phyloP scores from a whole-genome alignment of 2,797 vertebrate species.

The Phylloscopus collybita region DNA sequence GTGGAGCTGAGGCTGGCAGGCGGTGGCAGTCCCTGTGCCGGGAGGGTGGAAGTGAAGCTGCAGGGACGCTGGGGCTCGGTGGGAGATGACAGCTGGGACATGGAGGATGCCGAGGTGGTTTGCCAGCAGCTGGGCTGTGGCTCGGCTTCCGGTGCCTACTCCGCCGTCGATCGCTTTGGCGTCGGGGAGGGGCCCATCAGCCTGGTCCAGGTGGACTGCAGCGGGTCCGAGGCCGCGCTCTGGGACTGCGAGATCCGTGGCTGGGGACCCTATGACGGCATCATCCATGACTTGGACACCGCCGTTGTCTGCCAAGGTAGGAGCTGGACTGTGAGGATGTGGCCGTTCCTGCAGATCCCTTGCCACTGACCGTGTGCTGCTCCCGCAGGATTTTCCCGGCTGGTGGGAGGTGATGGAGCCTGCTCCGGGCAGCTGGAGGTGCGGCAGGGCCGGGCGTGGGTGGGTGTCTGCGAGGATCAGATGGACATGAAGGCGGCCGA shows the following conservation, averaged over 20 bases:
- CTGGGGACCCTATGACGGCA: not conserved
- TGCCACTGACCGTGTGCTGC: accelerated
- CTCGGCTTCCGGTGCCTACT: not conserved
- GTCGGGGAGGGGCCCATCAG: accelerated
- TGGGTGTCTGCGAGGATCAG: not conserved
- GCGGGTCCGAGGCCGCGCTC: accelerated
- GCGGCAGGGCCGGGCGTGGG: not conserved
- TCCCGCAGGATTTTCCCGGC: not conserved
- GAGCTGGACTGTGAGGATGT: accelerated
- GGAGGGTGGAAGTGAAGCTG: constrained; percentile 29
- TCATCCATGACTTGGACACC: accelerated
- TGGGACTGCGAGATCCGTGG: not conserved
- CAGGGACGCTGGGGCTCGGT: not conserved
- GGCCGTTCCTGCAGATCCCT: accelerated
- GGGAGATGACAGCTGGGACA: accelerated
- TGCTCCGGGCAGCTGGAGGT: constrained; percentile 39
- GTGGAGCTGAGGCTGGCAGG: not conserved
- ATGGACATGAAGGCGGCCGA: constrained; percentile 21
- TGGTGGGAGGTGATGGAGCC: not conserved
- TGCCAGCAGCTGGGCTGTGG: constrained; percentile 24
- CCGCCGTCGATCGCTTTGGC: accelerated
- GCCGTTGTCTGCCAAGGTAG: not conserved
- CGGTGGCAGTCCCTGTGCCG: not conserved
- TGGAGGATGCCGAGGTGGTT: not conserved
- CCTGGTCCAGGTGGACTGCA: not conserved